Percentiles rank a stretch among this genome's conserved stretches.
These are phyloP conservation scores for Telmatherina bonti DNA, from an alignment of 2,797 vertebrate species.

Conservation along the genomic window DNA sequence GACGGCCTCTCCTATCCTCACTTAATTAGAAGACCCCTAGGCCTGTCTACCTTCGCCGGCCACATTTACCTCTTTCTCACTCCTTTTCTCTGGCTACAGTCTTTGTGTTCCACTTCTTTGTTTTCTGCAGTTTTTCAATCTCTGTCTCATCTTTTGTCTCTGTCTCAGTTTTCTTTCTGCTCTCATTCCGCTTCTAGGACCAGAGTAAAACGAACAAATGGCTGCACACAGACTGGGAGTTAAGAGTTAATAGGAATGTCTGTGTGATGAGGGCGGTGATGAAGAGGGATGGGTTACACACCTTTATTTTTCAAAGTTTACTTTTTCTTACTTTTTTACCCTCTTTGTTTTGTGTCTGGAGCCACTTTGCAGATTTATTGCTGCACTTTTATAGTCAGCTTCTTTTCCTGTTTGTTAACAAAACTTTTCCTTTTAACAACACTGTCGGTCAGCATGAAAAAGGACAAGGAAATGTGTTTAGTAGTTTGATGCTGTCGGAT, in stretches of 20 bases:
- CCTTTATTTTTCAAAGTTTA: slow-evolving; percentile 28
- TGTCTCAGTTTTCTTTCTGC: slow-evolving; percentile 50
- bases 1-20: slow-evolving; percentile 80
- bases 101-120: slow-evolving; percentile 51
- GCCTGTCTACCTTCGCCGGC: slow-evolving; percentile 69
- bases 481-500: background rate
- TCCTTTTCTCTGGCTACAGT: slow-evolving; percentile 25
- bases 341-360: slow-evolving; percentile 9
- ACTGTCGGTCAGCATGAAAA: background rate
- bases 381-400: background rate
- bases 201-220: slow-evolving; percentile 50
- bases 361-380: background rate
- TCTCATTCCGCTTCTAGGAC: slow-evolving; percentile 24
- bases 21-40: slow-evolving; percentile 86
- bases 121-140: slow-evolving; percentile 58
- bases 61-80: slow-evolving; percentile 65
- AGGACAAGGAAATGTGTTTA: background rate
- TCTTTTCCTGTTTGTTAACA: background rate
- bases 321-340: slow-evolving; percentile 10
- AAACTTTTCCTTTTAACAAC: background rate
- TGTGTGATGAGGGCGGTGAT: slow-evolving; percentile 24
- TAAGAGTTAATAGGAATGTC: slow-evolving; percentile 59
- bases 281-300: slow-evolving; percentile 37
- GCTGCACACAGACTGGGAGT: slow-evolving; percentile 40
- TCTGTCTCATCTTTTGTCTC: slow-evolving; percentile 46